phyloP scores from a whole-genome alignment of 2,797 vertebrate genomes.

The Thalassophryne amazonica region DNA sequence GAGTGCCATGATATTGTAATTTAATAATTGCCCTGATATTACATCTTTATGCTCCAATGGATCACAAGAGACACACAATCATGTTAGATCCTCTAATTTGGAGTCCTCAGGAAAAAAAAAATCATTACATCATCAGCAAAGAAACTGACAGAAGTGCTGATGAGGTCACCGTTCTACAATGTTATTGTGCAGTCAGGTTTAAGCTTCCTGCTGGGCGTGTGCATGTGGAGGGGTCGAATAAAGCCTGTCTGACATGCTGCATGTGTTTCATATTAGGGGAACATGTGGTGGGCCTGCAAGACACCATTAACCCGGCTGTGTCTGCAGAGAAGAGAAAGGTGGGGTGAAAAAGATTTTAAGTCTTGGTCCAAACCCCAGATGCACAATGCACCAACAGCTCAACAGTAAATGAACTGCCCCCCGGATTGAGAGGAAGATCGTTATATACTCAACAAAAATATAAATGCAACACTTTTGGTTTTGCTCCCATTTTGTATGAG shows the following conservation, averaged over 20 bases:
- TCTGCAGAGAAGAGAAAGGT: slow-evolving; percentile 10
- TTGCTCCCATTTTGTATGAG: too few species aligned
- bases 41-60: too few species aligned
- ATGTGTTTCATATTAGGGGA: slow-evolving; percentile 70
- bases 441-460: slow-evolving; percentile 45
- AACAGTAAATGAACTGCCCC: slow-evolving; percentile 57
- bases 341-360: background rate
- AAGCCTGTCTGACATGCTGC: slow-evolving; percentile 15
- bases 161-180: slow-evolving; percentile 51
- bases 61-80: too few species aligned
- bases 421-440: slow-evolving; percentile 39
- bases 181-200: slow-evolving; percentile 31
- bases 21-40: too few species aligned
- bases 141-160: background rate
- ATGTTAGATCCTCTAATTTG: too few species aligned
- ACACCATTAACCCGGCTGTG: slow-evolving; percentile 61
- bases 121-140: slow-evolving; percentile 25
- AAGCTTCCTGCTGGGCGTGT: slow-evolving; percentile 17
- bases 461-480: too few species aligned
- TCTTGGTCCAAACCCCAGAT: slow-evolving; percentile 6
- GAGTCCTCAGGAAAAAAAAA: too few species aligned
- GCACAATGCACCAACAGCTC: slow-evolving; percentile 23
- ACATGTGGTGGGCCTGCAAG: slow-evolving; percentile 52
- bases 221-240: background rate
- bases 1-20: too few species aligned